Conservation (phyloP, 35 echinoderm and acorn worm genomes). For the Hemicentrotus pulcherrimus region DNA sequence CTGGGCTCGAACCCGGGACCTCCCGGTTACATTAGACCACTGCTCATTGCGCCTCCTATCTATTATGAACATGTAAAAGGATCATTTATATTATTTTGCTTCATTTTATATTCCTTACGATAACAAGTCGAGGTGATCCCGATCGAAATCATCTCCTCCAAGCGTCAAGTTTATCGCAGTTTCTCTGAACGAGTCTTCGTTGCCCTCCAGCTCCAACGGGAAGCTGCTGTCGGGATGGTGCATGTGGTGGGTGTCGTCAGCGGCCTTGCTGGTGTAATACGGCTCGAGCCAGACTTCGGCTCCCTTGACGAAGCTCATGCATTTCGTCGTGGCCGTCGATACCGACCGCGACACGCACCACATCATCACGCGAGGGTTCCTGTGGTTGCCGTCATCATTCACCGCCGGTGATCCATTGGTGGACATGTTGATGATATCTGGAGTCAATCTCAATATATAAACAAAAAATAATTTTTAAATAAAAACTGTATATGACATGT, state of each 20-base stretch:
- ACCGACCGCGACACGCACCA: conserved; percentile 67
- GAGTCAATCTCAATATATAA: too few species aligned
- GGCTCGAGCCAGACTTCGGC: conserved; percentile 60
- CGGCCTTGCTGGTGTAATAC: conserved; percentile 23
- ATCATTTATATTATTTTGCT: too few species aligned
- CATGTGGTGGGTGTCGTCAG: background rate
- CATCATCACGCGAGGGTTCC: conserved; percentile 45
- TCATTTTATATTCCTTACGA: background rate
- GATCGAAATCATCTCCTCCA: background rate
- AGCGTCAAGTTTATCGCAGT: background rate
- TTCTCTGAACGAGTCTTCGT: background rate
- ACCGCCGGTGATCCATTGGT: background rate
- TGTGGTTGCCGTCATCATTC: background rate
- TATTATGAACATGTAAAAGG: too few species aligned
- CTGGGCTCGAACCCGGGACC: too few species aligned
- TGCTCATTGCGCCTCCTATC: too few species aligned
- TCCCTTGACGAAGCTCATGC: conserved; percentile 71
- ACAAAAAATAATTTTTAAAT: too few species aligned
- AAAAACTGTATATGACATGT: too few species aligned
- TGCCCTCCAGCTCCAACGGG: background rate
- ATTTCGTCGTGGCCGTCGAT: conserved; percentile 69
- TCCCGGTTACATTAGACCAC: too few species aligned
- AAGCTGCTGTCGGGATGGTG: background rate
- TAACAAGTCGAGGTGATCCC: background rate
- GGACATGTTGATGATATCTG: background rate